A percentile compares a stretch with the other conserved stretches of the same genome.
Evolutionary conservation across 2,113 vertebrate genomes (phyloP).

Genomic region (Rafetus swinhoei): DNA sequence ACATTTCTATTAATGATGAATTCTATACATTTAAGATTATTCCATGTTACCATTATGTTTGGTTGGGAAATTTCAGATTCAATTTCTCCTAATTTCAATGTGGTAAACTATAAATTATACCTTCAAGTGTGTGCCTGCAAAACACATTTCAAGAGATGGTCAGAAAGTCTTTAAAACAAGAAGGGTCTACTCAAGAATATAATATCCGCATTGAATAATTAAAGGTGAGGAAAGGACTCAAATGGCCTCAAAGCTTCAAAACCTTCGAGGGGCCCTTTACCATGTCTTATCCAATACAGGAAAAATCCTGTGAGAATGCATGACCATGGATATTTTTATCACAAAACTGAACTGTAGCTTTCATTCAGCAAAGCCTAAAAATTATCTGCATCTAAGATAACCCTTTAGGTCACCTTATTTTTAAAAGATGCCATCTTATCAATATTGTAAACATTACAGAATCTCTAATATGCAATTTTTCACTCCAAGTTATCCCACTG

Average conservation of each 20-base stretch:
- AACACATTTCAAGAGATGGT: constrained; percentile 41
- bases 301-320: neutral
- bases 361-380: neutral
- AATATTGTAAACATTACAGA: neutral
- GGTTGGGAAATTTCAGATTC: constrained; percentile 26
- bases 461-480: neutral
- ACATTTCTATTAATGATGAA: constrained; percentile 26
- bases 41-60: neutral
- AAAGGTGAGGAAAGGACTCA: neutral
- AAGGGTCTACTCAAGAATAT: constrained; percentile 42
- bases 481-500: neutral
- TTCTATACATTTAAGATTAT: constrained; percentile 17
- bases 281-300: neutral
- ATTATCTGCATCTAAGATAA: neutral
- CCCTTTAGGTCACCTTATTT: neutral
- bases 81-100: constrained; percentile 40
- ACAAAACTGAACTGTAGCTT: neutral
- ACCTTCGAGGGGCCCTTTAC: neutral
- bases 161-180: constrained; percentile 25
- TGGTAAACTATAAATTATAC: constrained; percentile 35
- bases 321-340: neutral
- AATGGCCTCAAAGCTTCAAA: neutral
- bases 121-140: neutral
- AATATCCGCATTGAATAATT: neutral
- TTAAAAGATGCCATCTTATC: neutral